Base-by-base conservation (phyloP, 2,113 vertebrate genomes). In the Pangasianodon hypophthalmus region DNA sequence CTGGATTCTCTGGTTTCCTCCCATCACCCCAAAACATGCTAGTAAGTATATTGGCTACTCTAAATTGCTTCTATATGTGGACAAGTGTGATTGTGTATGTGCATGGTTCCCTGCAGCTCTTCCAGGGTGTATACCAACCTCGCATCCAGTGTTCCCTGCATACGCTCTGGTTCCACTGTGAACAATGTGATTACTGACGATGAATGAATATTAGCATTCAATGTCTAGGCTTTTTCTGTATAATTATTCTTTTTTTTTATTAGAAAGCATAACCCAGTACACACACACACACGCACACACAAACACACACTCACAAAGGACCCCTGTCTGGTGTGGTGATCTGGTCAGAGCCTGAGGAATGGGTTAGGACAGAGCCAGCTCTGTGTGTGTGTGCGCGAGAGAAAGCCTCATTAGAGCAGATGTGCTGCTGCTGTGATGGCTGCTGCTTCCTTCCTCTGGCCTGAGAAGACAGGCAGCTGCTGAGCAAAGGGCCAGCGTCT, bases 391-490 rank as follows among this genome's bases (percentile, higher is more conserved):
- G 50, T 26, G 50, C 6, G 16, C n/a, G 26, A 19, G n/a, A 37
- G 69, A 48, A 56, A 84, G 26, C 81, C 93, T 90, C 64, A 91
- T 91, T 88, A 41, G 93, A 96, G 94, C 96, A 96, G 95, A 96
- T 96, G 95, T 96, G 95, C 92, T 92, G 90, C 91, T 89, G 92
- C 94, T 95, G 95, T 95, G 87, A 87, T 88, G 85, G 90, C 89
- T 92, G 88, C 84, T 89, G 85, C 91, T 87, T 92, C 89, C 90
- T 92, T 91, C 91, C 95, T 87, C 87, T 95, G 94, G 94, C 95
- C 94, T 96, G 95, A 95, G 95, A 96, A 95, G 93, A 92, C 92
- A 48, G 93, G 95, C 96, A 96, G 96, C 96, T 96, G 96, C 95
- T 96, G 93, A 94, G 94, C 94, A 94, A 94, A 94, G 95, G 95